A percentile compares a stretch with the other conserved stretches of the same genome.
phyloP scores from a whole-genome alignment of 2,797 vertebrate species.

The Petrocephalus sullivani region DNA sequence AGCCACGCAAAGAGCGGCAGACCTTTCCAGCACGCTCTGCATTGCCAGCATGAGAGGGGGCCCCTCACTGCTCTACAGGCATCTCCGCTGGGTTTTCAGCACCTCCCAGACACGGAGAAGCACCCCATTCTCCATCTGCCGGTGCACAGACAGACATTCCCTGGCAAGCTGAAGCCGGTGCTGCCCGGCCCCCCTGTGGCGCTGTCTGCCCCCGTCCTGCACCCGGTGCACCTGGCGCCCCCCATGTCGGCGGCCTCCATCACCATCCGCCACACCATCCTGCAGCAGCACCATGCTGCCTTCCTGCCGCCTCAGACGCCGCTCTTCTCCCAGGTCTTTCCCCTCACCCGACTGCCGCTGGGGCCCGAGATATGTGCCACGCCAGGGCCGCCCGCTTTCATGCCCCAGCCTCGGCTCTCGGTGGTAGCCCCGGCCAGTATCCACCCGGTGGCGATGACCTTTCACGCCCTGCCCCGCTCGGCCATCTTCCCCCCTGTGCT shows the following conservation, averaged over 20 bases:
- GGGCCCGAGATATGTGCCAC: constrained; percentile 61
- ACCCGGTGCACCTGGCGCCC: constrained; percentile 59
- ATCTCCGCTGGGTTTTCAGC: constrained; percentile 54
- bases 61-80: constrained; percentile 44
- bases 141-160: constrained; percentile 57
- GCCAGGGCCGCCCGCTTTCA: constrained; percentile 45
- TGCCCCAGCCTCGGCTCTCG: constrained; percentile 58
- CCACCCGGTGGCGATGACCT: constrained; percentile 60
- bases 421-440: constrained; percentile 61
- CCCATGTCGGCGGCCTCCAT: constrained; percentile 68
- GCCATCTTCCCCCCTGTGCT: constrained; percentile 63
- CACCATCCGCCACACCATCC: constrained; percentile 66
- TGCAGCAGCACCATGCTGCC: constrained; percentile 69
- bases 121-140: constrained; percentile 61
- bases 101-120: constrained; percentile 59
- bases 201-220: constrained; percentile 47
- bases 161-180: constrained; percentile 64
- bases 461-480: constrained; percentile 60
- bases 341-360: constrained; percentile 61
- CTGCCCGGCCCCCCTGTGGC: constrained; percentile 47
- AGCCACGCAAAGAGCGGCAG: constrained; percentile 44
- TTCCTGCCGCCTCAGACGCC: constrained; percentile 70
- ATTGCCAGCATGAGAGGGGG: constrained; percentile 52
- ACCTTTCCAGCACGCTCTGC: constrained; percentile 42
- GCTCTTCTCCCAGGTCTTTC: constrained; percentile 63